A percentile compares a stretch with the other conserved stretches of the same genome.
Evolutionary conservation across 2,797 vertebrate genomes (phyloP).

Genomic region (Spheniscus humboldti): DNA sequence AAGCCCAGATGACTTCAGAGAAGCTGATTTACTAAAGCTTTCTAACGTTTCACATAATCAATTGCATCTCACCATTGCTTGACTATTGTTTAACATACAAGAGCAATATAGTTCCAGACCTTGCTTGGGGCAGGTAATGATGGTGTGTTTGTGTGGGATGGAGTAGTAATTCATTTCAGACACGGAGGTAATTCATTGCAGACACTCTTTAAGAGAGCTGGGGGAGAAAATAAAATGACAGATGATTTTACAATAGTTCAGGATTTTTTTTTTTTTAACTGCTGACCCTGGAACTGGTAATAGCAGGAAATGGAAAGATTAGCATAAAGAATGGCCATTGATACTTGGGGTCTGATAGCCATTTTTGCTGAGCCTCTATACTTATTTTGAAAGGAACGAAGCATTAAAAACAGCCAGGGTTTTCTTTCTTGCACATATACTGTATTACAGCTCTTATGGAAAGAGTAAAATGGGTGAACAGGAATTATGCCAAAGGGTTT

Average conservation of each 20-base stretch:
- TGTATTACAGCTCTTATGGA: neutral
- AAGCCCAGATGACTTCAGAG: slow-evolving; percentile 50
- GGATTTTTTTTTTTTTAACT: neutral
- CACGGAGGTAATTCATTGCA: slow-evolving; percentile 65
- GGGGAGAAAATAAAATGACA: slow-evolving; percentile 56
- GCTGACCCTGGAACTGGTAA: slow-evolving; percentile 36
- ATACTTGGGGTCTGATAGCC: slow-evolving; percentile 33
- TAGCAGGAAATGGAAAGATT: slow-evolving; percentile 58
- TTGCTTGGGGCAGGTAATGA: slow-evolving; percentile 62
- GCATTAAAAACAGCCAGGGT: neutral
- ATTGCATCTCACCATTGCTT: slow-evolving; percentile 29
- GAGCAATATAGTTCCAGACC: slow-evolving; percentile 55
- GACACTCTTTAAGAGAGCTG: slow-evolving; percentile 52
- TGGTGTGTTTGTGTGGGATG: slow-evolving; percentile 41
- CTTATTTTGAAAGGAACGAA: slow-evolving; percentile 23
- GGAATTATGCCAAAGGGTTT: slow-evolving; percentile 42
- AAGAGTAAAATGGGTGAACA: slow-evolving; percentile 35
- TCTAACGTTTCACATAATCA: slow-evolving; percentile 50
- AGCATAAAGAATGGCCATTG: slow-evolving; percentile 59
- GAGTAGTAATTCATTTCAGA: slow-evolving; percentile 64
- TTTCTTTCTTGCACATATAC: neutral
- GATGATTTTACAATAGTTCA: slow-evolving; percentile 57
- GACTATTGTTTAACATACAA: slow-evolving; percentile 50
- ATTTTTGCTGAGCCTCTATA: slow-evolving; percentile 30
- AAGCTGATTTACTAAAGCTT: slow-evolving; percentile 47